Evolutionary conservation across 2,888 invertebrate genomes (phyloP).

Genomic region (Ferrisia virgata): DNA sequence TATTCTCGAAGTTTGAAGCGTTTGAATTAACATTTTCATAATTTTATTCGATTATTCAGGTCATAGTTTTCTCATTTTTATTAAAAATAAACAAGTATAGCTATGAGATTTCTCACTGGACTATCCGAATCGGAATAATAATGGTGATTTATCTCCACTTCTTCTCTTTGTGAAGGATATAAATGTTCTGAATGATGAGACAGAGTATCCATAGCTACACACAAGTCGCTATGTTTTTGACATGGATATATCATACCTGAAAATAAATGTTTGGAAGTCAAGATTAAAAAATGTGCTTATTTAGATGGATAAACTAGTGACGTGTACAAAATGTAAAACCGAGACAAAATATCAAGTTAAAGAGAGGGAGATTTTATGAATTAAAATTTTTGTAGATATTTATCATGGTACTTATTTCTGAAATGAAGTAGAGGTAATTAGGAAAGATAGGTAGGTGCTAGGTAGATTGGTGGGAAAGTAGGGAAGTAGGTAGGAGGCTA

Average conservation of each 20-base stretch:
- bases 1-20: neutral
- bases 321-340: neutral
- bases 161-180: slow-evolving; percentile 6
- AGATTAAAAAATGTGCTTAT: slow-evolving; percentile 21
- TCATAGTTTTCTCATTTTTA: too few relatives aligned
- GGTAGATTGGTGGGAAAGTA: too few relatives aligned
- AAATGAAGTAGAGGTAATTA: too few relatives aligned
- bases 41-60: neutral
- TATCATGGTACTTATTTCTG: neutral
- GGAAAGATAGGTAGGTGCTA: too few relatives aligned
- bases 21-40: neutral
- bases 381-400: neutral
- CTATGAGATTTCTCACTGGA: slow-evolving; percentile 5
- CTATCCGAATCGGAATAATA: slow-evolving; percentile 35
- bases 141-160: slow-evolving; percentile 23
- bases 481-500: too few relatives aligned
- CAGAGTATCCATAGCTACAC: slow-evolving; percentile 41
- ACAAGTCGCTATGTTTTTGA: slow-evolving; percentile 37
- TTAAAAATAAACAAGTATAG: neutral
- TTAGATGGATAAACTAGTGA: slow-evolving; percentile 26
- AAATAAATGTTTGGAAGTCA: neutral
- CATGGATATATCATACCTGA: slow-evolving; percentile 40
- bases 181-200: slow-evolving; percentile 35
- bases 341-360: too few relatives aligned
- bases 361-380: too few relatives aligned